Percentiles rank a stretch among this genome's conserved stretches.
These are phyloP conservation scores for Macrotus californicus DNA, from an alignment of 2,113 vertebrate species.

Conservation along the genomic window DNA sequence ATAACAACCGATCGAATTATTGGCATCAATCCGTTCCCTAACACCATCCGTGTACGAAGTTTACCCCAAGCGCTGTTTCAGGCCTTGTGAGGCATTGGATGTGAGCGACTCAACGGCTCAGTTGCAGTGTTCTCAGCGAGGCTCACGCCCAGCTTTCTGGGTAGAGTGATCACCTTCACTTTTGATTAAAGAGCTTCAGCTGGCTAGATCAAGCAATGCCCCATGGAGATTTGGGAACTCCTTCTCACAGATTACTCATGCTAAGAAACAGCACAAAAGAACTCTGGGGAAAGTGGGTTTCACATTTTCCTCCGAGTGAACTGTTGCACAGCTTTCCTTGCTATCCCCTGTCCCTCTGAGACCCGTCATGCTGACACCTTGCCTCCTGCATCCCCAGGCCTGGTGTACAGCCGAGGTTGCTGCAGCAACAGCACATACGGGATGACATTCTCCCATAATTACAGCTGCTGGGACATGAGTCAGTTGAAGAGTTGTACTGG, in stretches of 20 bases:
- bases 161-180: neutral
- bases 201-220: neutral
- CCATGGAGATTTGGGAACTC: neutral
- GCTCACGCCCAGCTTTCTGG: neutral
- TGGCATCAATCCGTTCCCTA: neutral
- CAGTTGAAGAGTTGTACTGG: conserved; percentile 58
- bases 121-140: neutral
- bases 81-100: neutral
- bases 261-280: neutral
- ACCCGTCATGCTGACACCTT: conserved; percentile 15
- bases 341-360: neutral
- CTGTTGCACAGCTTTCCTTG: accelerated
- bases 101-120: neutral
- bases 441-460: conserved; percentile 20
- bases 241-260: neutral
- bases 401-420: conserved; percentile 34
- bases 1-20: neutral
- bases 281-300: neutral
- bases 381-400: neutral
- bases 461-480: conserved; percentile 44
- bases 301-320: neutral
- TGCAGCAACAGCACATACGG: conserved; percentile 53
- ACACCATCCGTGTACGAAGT: neutral
- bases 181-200: neutral
- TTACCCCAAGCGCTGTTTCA: neutral